Conservation (phyloP, 2,888 invertebrate species). For the Sarcophaga carnaria region DNA sequence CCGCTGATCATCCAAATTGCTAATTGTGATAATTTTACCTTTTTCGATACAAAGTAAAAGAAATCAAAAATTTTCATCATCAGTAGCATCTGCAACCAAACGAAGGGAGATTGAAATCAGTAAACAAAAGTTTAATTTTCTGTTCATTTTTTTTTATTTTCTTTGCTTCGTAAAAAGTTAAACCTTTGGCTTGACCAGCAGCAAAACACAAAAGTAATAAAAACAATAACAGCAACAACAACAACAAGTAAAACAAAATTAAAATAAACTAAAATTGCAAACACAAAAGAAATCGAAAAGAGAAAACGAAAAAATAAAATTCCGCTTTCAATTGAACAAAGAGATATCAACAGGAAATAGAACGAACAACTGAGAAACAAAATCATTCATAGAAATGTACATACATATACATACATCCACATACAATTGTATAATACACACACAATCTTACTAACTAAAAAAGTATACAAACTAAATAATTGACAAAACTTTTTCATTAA, state of each 20-base stretch:
- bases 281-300: constrained; percentile 12
- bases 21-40: too few relatives aligned
- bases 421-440: not conserved
- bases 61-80: too few relatives aligned
- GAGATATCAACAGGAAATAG: constrained; percentile 63
- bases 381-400: not conserved
- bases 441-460: constrained; percentile 29
- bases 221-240: constrained; percentile 15
- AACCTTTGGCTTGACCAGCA: constrained; percentile 64
- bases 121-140: not conserved
- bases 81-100: too few relatives aligned
- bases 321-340: constrained; percentile 52
- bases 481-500: constrained; percentile 64
- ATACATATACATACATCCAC: not conserved
- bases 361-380: constrained; percentile 31
- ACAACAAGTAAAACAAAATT: constrained; percentile 32
- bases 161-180: constrained; percentile 47
- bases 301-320: constrained; percentile 21
- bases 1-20: too few relatives aligned
- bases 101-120: not conserved
- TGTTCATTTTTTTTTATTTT: constrained; percentile 9
- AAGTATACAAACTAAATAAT: constrained; percentile 54
- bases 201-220: constrained; percentile 4
- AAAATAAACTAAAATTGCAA: constrained; percentile 37
- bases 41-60: too few relatives aligned